Evolutionary conservation across 1,140 invertebrate genomes (phyloP).

Genomic region (Monomorium pharaonis): DNA sequence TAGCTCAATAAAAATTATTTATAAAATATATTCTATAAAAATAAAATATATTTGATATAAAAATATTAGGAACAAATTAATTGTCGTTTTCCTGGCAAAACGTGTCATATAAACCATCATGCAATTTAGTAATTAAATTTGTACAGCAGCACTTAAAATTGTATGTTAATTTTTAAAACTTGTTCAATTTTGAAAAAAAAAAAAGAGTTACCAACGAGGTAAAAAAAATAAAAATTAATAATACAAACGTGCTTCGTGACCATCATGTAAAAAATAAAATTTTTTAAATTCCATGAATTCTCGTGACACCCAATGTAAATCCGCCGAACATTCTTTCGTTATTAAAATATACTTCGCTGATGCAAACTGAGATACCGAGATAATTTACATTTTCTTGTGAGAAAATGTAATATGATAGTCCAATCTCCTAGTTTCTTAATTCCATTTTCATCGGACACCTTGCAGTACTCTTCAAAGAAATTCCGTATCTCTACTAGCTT

Average conservation of each 20-base stretch:
- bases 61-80: neutral
- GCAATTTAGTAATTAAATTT: neutral
- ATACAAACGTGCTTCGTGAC: constrained; percentile 64
- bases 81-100: neutral
- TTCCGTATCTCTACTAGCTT: neutral
- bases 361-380: constrained; percentile 14
- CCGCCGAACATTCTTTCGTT: constrained; percentile 33
- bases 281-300: constrained; percentile 40
- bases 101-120: neutral
- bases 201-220: neutral
- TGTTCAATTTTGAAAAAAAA: constrained; percentile 8
- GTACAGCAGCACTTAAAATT: constrained; percentile 1
- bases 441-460: constrained; percentile 56
- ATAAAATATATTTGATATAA: neutral
- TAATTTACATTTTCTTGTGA: constrained; percentile 7
- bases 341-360: constrained; percentile 63
- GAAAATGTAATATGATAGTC: constrained; percentile 54
- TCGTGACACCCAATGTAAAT: constrained; percentile 61
- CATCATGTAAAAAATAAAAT: constrained; percentile 38
- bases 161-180: neutral
- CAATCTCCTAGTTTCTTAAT: constrained; percentile 63
- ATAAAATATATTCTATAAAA: neutral
- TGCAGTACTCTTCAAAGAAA: constrained; percentile 19
- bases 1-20: neutral
- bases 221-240: constrained; percentile 64